phyloP scores from a whole-genome alignment of 2,113 vertebrate genomes.

The Mesitornis unicolor region DNA sequence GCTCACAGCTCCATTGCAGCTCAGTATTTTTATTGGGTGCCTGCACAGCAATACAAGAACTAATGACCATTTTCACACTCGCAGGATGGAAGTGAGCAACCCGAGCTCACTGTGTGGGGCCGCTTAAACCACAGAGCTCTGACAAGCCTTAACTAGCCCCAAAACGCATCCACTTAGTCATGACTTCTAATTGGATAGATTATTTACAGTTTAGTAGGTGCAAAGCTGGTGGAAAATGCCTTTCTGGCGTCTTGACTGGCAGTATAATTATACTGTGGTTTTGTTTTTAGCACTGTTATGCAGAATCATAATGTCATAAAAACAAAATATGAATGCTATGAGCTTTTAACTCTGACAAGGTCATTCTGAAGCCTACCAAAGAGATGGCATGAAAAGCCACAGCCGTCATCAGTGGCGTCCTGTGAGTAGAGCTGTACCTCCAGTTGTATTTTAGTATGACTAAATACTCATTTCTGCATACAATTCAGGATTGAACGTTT shows the following conservation, averaged over 20 bases:
- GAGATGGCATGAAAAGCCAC: slow-evolving; percentile 67
- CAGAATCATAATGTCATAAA: slow-evolving; percentile 73
- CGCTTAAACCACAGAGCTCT: slow-evolving; percentile 35
- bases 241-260: slow-evolving; percentile 75
- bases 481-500: neutral
- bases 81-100: slow-evolving; percentile 47
- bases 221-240: slow-evolving; percentile 75
- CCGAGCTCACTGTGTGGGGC: slow-evolving; percentile 4
- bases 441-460: neutral
- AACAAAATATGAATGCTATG: slow-evolving; percentile 75
- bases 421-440: slow-evolving; percentile 47
- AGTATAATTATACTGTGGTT: slow-evolving; percentile 77
- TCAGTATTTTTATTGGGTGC: slow-evolving; percentile 73
- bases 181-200: slow-evolving; percentile 79
- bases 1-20: slow-evolving; percentile 69
- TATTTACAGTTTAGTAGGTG: slow-evolving; percentile 80
- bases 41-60: slow-evolving; percentile 36
- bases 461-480: neutral
- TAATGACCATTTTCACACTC: slow-evolving; percentile 52
- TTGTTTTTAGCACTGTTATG: slow-evolving; percentile 80
- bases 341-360: slow-evolving; percentile 84
- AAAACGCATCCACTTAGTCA: slow-evolving; percentile 71
- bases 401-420: slow-evolving; percentile 52
- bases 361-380: slow-evolving; percentile 66
- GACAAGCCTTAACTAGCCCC: slow-evolving; percentile 76